These are phyloP conservation scores for Ciconia boyciana DNA, from an alignment of 2,113 vertebrate genomes.

Conservation along the genomic window DNA sequence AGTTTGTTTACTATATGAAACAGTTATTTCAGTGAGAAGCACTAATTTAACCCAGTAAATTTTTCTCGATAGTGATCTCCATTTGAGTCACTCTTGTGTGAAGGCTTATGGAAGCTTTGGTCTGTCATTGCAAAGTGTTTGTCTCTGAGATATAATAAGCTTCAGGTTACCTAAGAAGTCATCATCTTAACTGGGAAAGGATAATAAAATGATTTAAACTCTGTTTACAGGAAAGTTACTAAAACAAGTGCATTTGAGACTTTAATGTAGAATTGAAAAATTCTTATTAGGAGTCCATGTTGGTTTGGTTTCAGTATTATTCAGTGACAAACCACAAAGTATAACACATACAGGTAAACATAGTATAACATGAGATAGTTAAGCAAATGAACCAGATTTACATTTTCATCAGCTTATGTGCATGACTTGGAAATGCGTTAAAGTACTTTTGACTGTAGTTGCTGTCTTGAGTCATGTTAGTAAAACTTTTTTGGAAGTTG, in stretches of 20 bases:
- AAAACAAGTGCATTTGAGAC: not conserved
- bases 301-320: not conserved
- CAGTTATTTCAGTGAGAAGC: not conserved
- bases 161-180: not conserved
- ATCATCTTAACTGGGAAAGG: not conserved
- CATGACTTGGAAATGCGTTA: not conserved
- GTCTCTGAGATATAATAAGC: not conserved
- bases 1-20: not conserved
- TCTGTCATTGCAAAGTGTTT: not conserved
- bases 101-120: not conserved
- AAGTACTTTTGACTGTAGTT: not conserved
- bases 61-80: constrained; percentile 2
- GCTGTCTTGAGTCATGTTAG: not conserved
- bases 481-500: not conserved
- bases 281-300: not conserved
- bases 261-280: not conserved
- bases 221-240: not conserved
- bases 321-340: not conserved
- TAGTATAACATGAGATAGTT: not conserved
- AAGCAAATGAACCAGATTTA: not conserved
- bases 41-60: not conserved
- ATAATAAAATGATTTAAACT: not conserved
- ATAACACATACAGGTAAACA: not conserved
- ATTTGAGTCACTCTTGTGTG: not conserved
- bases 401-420: not conserved